Conservation (phyloP, 1,140 invertebrate genomes). For the Bombus picipes region DNA sequence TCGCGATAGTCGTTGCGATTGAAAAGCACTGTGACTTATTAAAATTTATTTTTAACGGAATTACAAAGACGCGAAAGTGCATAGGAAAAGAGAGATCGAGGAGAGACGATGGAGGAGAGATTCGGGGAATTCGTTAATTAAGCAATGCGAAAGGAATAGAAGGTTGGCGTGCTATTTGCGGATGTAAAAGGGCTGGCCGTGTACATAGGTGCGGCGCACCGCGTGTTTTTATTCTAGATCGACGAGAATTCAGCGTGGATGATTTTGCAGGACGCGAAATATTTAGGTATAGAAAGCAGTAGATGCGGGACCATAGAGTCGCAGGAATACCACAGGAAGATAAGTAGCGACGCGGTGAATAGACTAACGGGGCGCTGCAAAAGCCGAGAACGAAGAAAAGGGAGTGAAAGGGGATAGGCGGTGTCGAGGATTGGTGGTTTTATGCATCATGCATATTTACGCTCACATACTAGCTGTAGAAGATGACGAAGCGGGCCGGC, state of each 20-base stretch:
- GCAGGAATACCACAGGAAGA: slow-evolving; percentile 56
- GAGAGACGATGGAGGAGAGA: neutral
- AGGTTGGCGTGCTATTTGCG: neutral
- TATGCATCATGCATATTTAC: slow-evolving; percentile 72
- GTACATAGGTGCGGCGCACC: neutral
- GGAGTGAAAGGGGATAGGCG: slow-evolving; percentile 6
- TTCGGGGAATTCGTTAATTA: slow-evolving; percentile 37
- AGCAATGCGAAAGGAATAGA: neutral
- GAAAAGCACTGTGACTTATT: neutral
- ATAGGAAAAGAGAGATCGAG: neutral
- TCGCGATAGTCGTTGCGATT: neutral
- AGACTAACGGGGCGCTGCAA: slow-evolving; percentile 61
- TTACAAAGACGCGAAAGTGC: neutral
- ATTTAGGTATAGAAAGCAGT: slow-evolving; percentile 32
- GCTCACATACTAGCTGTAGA: slow-evolving; percentile 58
- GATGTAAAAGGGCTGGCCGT: neutral
- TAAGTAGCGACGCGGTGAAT: slow-evolving; percentile 67
- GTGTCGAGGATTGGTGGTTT: slow-evolving; percentile 54
- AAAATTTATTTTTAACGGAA: neutral
- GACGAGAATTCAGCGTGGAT: slow-evolving; percentile 33
- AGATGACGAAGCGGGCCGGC: slow-evolving; percentile 28
- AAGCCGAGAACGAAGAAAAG: slow-evolving; percentile 4
- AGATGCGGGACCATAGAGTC: slow-evolving; percentile 25
- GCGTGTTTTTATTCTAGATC: slow-evolving; percentile 24
- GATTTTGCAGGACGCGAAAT: slow-evolving; percentile 44